Conservation (phyloP, 1,140 invertebrate genomes). For the Doryteuthis pealeii region DNA sequence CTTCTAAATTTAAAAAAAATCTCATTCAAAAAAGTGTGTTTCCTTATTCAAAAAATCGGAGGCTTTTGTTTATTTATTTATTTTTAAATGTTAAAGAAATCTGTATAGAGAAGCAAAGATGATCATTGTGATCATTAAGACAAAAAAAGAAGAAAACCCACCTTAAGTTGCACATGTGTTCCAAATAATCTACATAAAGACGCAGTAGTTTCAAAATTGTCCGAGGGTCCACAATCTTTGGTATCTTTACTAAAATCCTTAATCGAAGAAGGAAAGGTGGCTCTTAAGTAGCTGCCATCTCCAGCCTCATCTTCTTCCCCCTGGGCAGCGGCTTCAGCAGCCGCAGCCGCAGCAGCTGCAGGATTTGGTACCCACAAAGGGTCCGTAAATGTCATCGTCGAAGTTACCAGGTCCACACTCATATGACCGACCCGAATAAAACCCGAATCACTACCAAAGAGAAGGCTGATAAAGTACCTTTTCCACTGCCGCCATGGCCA, state of each 20-base stretch:
- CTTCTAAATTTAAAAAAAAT: too few relatives aligned
- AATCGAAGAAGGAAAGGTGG: neutral
- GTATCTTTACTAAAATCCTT: neutral
- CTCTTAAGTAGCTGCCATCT: neutral
- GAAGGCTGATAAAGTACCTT: neutral
- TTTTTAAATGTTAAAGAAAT: too few relatives aligned
- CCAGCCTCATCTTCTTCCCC: slow-evolving; percentile 1
- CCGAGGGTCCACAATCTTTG: neutral
- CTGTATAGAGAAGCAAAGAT: too few relatives aligned
- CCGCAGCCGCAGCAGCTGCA: neutral
- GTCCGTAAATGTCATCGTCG: neutral
- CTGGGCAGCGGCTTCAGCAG: neutral
- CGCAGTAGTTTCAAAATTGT: neutral
- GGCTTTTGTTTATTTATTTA: too few relatives aligned
- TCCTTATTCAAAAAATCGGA: too few relatives aligned
- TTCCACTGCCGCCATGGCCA: neutral
- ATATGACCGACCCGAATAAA: neutral
- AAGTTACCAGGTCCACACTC: neutral
- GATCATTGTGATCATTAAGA: too few relatives aligned
- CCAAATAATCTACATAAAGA: neutral
- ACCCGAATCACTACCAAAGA: neutral
- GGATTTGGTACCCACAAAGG: neutral
- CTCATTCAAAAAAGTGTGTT: too few relatives aligned
- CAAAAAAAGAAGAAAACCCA: too few relatives aligned
- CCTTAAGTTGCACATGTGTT: neutral